These are phyloP conservation scores for Uria lomvia DNA, from an alignment of 2,113 vertebrate species.

Conservation along the genomic window DNA sequence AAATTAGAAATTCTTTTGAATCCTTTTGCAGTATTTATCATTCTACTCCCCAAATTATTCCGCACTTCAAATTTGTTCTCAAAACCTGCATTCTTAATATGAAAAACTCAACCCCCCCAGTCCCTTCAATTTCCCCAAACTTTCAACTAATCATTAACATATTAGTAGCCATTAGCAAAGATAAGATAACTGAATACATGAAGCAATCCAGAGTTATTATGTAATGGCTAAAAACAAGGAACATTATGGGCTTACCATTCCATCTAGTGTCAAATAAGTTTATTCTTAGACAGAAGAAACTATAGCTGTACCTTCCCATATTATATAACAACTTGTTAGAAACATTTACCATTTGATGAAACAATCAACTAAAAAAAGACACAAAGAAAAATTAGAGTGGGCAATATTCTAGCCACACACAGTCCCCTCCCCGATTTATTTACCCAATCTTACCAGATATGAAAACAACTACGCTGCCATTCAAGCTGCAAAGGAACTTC, in stretches of 20 bases:
- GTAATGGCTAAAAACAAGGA: not conserved
- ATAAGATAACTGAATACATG: not conserved
- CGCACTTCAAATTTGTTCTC: not conserved
- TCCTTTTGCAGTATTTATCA: conserved; percentile 9
- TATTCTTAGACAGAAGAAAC: not conserved
- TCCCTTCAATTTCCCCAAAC: not conserved
- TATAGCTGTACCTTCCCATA: not conserved
- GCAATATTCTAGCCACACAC: not conserved
- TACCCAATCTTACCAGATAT: not conserved
- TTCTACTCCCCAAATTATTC: not conserved
- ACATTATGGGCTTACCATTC: not conserved
- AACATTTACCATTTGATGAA: not conserved
- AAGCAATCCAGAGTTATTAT: not conserved
- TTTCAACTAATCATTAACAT: not conserved
- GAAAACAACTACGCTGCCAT: not conserved
- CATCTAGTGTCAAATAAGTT: not conserved
- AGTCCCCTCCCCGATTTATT: not conserved
- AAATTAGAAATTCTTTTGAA: conserved; percentile 38
- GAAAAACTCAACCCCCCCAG: not conserved
- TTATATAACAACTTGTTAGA: not conserved
- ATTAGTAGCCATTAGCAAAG: not conserved
- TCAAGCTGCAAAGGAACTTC: not conserved
- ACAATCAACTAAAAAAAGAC: not conserved
- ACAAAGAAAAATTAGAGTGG: not conserved
- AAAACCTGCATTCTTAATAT: not conserved